A percentile compares a stretch with the other conserved stretches of the same genome.
phyloP scores from a whole-genome alignment of 2,888 invertebrate genomes.

The Zeuzera pyrina region DNA sequence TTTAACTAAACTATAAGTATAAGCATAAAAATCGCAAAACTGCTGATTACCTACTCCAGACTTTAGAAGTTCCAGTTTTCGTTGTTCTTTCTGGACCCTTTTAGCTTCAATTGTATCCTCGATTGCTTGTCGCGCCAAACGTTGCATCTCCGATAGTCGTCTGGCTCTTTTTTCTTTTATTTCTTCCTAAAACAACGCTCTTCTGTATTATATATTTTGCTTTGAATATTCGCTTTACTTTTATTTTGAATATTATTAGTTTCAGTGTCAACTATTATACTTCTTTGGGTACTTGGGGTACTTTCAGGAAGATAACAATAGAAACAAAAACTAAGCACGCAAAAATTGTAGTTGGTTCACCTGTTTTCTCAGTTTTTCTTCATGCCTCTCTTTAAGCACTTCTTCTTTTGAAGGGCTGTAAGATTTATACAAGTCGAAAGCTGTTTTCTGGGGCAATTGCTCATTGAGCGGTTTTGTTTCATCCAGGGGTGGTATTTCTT shows the following conservation, averaged over 20 bases:
- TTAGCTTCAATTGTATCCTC: constrained; percentile 32
- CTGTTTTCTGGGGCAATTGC: constrained; percentile 28
- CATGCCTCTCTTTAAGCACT: constrained; percentile 27
- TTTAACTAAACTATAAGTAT: too few species aligned
- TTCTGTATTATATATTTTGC: too few species aligned
- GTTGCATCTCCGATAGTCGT: constrained; percentile 45
- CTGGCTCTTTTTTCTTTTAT: constrained; percentile 29
- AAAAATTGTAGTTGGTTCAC: constrained; percentile 22
- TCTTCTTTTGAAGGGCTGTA: constrained; percentile 42
- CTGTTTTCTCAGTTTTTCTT: constrained; percentile 26
- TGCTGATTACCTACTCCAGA: constrained; percentile 33
- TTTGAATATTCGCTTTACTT: too few species aligned
- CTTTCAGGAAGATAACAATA: not conserved
- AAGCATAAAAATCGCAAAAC: not conserved
- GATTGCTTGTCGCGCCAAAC: constrained; percentile 43
- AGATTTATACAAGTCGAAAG: constrained; percentile 46
- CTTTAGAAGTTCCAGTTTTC: constrained; percentile 40
- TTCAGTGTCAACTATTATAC: too few species aligned
- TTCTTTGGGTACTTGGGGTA: not conserved
- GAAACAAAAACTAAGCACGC: too few species aligned
- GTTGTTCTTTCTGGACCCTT: constrained; percentile 29
- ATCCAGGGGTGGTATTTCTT: constrained; percentile 36
- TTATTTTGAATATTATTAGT: too few species aligned
- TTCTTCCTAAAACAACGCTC: constrained; percentile 31
- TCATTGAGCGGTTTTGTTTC: constrained; percentile 25